Conservation (phyloP, 2,797 vertebrate genomes). For the Takifugu ocellatus region DNA sequence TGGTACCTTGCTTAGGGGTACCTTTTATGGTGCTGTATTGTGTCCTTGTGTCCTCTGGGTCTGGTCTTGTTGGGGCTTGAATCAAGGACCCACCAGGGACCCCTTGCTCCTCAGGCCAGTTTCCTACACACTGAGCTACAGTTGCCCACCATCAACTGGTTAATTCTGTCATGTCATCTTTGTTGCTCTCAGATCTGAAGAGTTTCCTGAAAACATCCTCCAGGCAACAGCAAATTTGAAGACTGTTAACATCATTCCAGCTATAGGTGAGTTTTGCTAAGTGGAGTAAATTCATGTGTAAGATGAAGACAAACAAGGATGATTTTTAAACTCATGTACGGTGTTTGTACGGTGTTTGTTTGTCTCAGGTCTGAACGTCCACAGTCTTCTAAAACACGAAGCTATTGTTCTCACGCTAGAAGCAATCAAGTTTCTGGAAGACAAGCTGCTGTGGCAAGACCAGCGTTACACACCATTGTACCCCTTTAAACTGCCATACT, state of each 20-base stretch:
- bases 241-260: conserved; percentile 83
- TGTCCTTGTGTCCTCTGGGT: too few species aligned
- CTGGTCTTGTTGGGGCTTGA: too few species aligned
- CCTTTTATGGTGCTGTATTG: too few species aligned
- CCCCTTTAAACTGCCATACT: conserved; percentile 82
- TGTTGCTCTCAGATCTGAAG: conserved; percentile 70
- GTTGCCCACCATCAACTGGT: too few species aligned
- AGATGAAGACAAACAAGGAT: too few species aligned
- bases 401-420: conserved; percentile 82
- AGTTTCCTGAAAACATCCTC: conserved; percentile 78
- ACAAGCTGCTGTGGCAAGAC: conserved; percentile 87
- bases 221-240: conserved; percentile 74
- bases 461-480: conserved; percentile 74
- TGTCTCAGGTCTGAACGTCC: conserved; percentile 82
- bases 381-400: conserved; percentile 88
- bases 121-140: too few species aligned
- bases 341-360: neutral
- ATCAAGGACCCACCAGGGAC: too few species aligned
- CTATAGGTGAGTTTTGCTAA: conserved; percentile 74
- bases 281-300: too few species aligned
- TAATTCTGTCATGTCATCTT: too few species aligned
- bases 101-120: too few species aligned
- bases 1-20: too few species aligned
- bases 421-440: conserved; percentile 80
- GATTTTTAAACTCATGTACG: too few species aligned